Evolutionary conservation across 2,797 vertebrate species (phyloP), one percentile per base, ranked within the genome.

Genomic region (Knipowitschia caucasica): DNA sequence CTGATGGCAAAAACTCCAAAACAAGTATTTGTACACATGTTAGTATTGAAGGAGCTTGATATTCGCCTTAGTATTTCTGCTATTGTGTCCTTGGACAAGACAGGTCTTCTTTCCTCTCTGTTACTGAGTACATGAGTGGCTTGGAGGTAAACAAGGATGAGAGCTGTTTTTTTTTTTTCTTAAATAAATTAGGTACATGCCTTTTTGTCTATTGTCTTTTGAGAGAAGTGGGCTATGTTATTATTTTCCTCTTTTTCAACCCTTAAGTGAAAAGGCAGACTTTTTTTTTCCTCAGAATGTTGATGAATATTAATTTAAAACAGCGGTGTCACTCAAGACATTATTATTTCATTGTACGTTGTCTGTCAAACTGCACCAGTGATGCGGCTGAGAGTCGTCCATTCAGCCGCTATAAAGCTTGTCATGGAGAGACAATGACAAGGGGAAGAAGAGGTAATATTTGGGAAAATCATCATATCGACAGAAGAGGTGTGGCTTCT

Each of bases 401-500:
- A 26, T 47, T 47, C 44, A 18, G 14, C 14, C 5, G 17, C 15
- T 11, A 49, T 49, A 21, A 21, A 33, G 29, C 46, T 20, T 49
- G 46, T 33, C 46, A 49, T 21, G 5, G 11, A 23, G 18, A 23
- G 10, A 49, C 29, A 49, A 45, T 27, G 14, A 43, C 25, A n/a
- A 43, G 9, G 25, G 25, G 29, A 33, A n/a, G 47, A 29, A 31
- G 45, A 21, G 34, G 27, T 17, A 39, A 27, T 43, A 18, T 40
- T 26, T 47, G 53, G 42, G 52, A 24, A 49, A 33, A 49, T 49
- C 27, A 30, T 46, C 15, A 33, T 49, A 23, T 49, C 45, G 17
- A 31, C 29, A 33, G 27, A 49, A 49, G 45, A 49, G 45, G 27
- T 49, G 45, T 46, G 44, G 44, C 18, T 20, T 14, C 17, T 49